Evolutionary conservation across 2,797 vertebrate genomes (phyloP).

Genomic region (Limnodromus scolopaceus): DNA sequence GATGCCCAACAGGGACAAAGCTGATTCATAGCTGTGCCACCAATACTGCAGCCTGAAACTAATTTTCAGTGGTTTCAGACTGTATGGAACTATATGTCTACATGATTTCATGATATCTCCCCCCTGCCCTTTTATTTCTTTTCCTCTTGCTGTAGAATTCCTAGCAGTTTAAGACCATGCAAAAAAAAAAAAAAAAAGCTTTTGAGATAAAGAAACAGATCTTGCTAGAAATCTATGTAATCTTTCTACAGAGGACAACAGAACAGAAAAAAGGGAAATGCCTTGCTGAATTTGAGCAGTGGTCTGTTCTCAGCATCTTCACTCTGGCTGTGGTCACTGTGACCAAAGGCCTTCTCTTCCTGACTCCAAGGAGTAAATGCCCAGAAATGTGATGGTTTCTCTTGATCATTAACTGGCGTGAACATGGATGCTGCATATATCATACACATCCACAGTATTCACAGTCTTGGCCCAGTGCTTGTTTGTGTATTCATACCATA

Average conservation of each 20-base stretch:
- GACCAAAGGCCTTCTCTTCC: neutral
- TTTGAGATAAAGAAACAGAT: neutral
- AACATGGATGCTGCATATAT: neutral
- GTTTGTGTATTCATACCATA: neutral
- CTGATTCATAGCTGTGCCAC: neutral
- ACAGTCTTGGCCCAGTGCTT: neutral
- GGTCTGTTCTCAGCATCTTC: neutral
- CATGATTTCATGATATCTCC: neutral
- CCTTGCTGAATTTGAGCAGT: neutral
- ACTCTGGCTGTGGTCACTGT: too few species aligned
- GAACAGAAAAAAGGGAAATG: neutral
- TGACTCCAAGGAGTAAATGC: neutral
- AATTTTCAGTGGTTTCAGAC: neutral
- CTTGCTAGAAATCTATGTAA: neutral
- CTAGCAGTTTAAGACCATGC: neutral
- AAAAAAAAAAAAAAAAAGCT: neutral
- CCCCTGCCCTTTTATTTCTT: rapidly evolving
- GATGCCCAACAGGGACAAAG: rapidly evolving
- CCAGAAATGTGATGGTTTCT: rapidly evolving
- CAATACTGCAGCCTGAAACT: neutral
- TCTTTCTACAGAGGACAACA: neutral
- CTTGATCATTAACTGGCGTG: neutral
- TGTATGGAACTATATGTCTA: neutral
- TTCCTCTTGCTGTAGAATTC: neutral
- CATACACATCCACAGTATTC: rapidly evolving